A percentile compares a stretch with the other conserved stretches of the same genome.
These are phyloP conservation scores for Diorhabda sublineata DNA, from an alignment of 1,140 invertebrate genomes.

Conservation along the genomic window DNA sequence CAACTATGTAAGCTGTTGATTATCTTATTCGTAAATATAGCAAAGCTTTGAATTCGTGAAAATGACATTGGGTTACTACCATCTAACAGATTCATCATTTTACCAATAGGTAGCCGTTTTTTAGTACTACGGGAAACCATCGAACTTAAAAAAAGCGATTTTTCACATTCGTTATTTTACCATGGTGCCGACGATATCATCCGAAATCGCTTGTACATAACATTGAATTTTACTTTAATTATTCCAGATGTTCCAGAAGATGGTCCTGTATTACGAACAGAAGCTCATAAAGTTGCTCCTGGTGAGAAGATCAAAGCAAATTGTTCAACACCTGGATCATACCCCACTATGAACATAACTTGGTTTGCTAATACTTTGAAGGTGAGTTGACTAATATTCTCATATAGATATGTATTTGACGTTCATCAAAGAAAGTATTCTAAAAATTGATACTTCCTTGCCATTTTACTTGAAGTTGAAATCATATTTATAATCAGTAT, in stretches of 20 bases:
- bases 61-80: too few relatives aligned
- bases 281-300: constrained; percentile 66
- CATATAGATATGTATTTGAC: neutral
- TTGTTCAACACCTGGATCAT: constrained; percentile 69
- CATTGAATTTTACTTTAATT: neutral
- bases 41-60: neutral
- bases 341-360: constrained; percentile 72
- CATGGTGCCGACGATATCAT: too few relatives aligned
- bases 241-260: constrained; percentile 63
- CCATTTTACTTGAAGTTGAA: neutral
- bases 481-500: too few relatives aligned
- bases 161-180: too few relatives aligned
- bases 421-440: neutral
- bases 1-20: too few relatives aligned
- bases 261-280: constrained; percentile 60
- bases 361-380: constrained; percentile 73
- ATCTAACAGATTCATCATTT: too few relatives aligned
- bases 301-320: constrained; percentile 70
- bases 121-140: too few relatives aligned
- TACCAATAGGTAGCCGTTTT: too few relatives aligned
- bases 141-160: too few relatives aligned
- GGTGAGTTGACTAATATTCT: constrained; percentile 47
- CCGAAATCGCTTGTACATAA: too few relatives aligned
- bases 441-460: neutral
- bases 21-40: neutral